Evolutionary conservation across 2,888 invertebrate genomes (phyloP), one percentile per base, ranked within the genome.

Genomic region (Chorisops tibialis): DNA sequence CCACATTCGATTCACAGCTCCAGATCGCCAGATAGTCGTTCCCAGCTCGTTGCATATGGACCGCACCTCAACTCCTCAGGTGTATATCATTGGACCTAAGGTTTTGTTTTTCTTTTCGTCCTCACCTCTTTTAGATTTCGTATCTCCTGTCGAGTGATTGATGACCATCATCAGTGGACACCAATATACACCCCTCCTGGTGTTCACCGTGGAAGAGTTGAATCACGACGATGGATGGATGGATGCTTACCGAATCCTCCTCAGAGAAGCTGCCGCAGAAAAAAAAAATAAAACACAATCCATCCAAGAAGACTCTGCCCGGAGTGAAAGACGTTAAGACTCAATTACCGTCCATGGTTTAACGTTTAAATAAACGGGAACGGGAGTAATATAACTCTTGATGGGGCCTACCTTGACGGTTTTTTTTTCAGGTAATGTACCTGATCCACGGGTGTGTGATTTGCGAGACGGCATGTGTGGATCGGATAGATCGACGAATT

Each of bases 71-170:
- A 50, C 49, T 59, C 41, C 30, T 59, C 49, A 37, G 59, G 59
- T 50, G 59, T 48, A 24, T 39, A 38, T 43, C 49, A 18, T 39
- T 24, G 50, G 39, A 21, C 37, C 48, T 11, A n/a, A 11, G 48
- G 6, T 16, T 61, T 52, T 43, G 43, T 43, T 19, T 43, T 51
- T 51, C 50, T 24, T 61, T 51, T 61, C 61, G 52, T 38, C 60
- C 62, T 59, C 49, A 50, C 50, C 50, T 50, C 50, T 60, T 30
- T 60, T 21, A 12, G 59, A 62, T 60, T 62, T 62, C 59, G 43
- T 62, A 65, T 65, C 59, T 65, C 65, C 65, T 62, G 65, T 62
- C 47, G 65, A 50, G 65, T 65, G 65, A 65, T 65, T 65, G 65
- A 60, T 60, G 60, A 50, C 50, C 38, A 60, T 60, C 60, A 60